A percentile compares a stretch with the other conserved stretches of the same genome.
Evolutionary conservation across 2,113 vertebrate genomes (phyloP).

Genomic region (Dasyprocta punctata): DNA sequence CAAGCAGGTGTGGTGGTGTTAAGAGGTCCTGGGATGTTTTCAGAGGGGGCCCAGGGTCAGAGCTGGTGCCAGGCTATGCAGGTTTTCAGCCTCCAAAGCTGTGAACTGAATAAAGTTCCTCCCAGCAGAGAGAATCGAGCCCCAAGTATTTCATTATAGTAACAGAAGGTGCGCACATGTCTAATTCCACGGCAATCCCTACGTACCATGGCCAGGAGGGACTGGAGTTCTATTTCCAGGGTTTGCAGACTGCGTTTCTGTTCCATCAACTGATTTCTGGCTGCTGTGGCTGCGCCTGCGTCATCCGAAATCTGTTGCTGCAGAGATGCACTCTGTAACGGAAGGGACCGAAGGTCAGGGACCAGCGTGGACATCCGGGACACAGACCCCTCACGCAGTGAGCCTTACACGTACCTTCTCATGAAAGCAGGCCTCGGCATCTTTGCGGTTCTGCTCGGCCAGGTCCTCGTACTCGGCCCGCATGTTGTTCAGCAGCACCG

Average conservation of each 20-base stretch:
- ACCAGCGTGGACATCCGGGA: fast-evolving
- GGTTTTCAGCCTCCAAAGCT: neutral
- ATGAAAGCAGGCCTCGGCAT: slow-evolving; percentile 90
- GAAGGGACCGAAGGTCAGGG: neutral
- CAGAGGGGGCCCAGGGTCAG: neutral
- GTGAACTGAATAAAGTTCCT: neutral
- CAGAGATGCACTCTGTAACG: slow-evolving; percentile 72
- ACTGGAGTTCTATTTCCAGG: slow-evolving; percentile 86
- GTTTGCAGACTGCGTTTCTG: slow-evolving; percentile 86
- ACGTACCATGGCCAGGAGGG: slow-evolving; percentile 82
- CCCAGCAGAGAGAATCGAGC: neutral
- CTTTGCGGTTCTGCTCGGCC: slow-evolving; percentile 90
- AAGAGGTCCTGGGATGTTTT: neutral
- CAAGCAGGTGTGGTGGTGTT: neutral
- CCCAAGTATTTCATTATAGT: neutral
- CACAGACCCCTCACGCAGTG: neutral
- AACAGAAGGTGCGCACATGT: neutral
- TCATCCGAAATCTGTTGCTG: slow-evolving; percentile 74
- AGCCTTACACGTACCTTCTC: slow-evolving; percentile 63
- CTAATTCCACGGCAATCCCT: neutral
- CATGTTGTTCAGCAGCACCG: slow-evolving; percentile 89
- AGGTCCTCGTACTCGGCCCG: slow-evolving; percentile 90
- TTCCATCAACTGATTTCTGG: slow-evolving; percentile 77
- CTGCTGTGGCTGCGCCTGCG: slow-evolving; percentile 75
- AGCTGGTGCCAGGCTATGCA: neutral